Conservation (phyloP, 2,797 vertebrate species). For the Sphenopsis melanotis region DNA sequence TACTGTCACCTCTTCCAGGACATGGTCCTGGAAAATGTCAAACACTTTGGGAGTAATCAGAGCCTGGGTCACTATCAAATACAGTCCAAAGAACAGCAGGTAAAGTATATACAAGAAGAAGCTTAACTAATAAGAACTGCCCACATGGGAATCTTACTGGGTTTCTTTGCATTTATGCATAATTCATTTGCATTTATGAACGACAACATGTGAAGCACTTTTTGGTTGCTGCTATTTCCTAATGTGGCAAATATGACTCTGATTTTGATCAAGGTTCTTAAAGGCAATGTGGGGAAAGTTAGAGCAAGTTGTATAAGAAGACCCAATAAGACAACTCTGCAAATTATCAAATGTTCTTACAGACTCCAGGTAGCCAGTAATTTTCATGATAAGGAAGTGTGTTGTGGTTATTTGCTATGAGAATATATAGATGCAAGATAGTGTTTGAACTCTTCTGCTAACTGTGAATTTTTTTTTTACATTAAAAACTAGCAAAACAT, state of each 20-base stretch:
- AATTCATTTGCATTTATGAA: neutral
- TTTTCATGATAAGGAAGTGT: neutral
- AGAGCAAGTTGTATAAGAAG: neutral
- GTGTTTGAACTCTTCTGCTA: neutral
- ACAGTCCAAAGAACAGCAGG: neutral
- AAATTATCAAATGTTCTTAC: neutral
- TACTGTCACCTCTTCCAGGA: neutral
- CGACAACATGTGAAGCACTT: neutral
- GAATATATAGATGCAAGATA: neutral
- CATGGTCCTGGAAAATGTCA: neutral
- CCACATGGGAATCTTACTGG: neutral
- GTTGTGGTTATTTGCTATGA: neutral
- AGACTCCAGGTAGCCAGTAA: neutral
- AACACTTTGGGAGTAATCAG: neutral
- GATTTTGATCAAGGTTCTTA: neutral
- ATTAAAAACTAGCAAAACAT: neutral
- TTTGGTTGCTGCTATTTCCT: neutral
- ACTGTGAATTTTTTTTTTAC: neutral
- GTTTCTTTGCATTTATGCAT: neutral
- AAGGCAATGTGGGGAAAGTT: neutral
- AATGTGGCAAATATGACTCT: neutral
- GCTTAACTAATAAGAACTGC: neutral
- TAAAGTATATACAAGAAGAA: neutral
- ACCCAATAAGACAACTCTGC: neutral
- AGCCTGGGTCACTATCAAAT: neutral